A percentile compares a stretch with the other conserved stretches of the same genome.
phyloP scores from a whole-genome alignment of 2,113 vertebrate genomes.

The Gallinago media region DNA sequence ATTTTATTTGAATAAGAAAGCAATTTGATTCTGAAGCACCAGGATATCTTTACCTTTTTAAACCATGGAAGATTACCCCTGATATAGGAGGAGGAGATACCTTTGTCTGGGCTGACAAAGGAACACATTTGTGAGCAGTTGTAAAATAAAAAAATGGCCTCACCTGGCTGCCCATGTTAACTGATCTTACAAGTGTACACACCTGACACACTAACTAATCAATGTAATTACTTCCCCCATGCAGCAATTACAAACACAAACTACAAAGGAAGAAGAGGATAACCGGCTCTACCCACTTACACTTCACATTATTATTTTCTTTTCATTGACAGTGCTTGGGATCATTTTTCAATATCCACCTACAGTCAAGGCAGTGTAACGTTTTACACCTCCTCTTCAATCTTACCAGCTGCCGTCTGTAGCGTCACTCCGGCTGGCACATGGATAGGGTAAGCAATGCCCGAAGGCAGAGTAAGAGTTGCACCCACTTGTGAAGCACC shows the following conservation, averaged over 20 bases:
- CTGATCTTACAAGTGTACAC: not conserved
- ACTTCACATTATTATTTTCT: not conserved
- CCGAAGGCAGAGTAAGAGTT: constrained; percentile 84
- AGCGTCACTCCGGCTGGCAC: constrained; percentile 92
- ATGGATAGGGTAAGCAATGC: constrained; percentile 87
- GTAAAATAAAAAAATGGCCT: not conserved
- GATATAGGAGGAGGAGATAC: not conserved
- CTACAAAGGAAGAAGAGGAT: not conserved
- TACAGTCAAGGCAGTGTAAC: not conserved
- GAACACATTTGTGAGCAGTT: not conserved
- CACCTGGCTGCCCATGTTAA: not conserved
- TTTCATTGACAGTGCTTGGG: not conserved
- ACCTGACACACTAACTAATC: not conserved
- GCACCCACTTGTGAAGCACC: constrained; percentile 69
- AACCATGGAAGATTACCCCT: not conserved
- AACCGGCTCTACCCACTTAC: not conserved
- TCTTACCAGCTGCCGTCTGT: constrained; percentile 89
- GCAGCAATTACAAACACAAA: not conserved
- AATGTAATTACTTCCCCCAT: not conserved
- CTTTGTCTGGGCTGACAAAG: not conserved
- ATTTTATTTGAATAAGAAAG: not conserved
- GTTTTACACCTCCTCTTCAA: not conserved
- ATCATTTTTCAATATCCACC: not conserved
- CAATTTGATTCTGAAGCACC: not conserved
- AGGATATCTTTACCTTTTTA: not conserved